phyloP scores from a whole-genome alignment of 2,888 invertebrate genomes.

The Caenorhabditis japonica region DNA sequence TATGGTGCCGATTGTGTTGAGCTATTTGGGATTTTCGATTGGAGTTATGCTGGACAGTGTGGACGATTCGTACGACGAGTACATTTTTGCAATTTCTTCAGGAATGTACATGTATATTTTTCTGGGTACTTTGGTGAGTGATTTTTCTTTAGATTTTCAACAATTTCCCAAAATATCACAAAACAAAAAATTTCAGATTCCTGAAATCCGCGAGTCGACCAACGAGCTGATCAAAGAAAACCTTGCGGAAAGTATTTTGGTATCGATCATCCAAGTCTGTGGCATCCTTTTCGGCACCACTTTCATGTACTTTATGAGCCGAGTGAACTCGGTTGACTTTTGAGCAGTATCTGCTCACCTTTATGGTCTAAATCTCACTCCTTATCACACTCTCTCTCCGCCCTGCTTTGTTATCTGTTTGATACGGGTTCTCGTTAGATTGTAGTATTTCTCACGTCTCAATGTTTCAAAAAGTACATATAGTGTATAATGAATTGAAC shows the following conservation, averaged over 20 bases:
- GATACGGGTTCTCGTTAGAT: constrained; percentile 29
- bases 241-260: constrained; percentile 63
- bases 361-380: constrained; percentile 1
- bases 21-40: constrained; percentile 69
- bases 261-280: constrained; percentile 64
- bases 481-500: too few relatives aligned
- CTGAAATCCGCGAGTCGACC: constrained; percentile 73
- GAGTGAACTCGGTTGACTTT: constrained; percentile 49
- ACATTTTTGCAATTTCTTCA: constrained; percentile 72
- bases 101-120: constrained; percentile 77
- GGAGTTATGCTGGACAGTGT: constrained; percentile 71
- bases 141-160: too few relatives aligned
- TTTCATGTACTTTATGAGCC: constrained; percentile 70
- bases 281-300: constrained; percentile 66
- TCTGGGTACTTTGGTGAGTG: constrained; percentile 72
- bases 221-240: constrained; percentile 69
- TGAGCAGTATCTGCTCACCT: constrained; percentile 42
- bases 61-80: constrained; percentile 71
- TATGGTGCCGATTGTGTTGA: constrained; percentile 69
- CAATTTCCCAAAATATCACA: too few relatives aligned
- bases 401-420: constrained; percentile 29
- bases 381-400: constrained; percentile 3
- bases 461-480: background rate
- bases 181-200: too few relatives aligned
- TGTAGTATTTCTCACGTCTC: constrained; percentile 16